Conservation (phyloP, 2,797 vertebrate genomes). For the Otus scops region DNA sequence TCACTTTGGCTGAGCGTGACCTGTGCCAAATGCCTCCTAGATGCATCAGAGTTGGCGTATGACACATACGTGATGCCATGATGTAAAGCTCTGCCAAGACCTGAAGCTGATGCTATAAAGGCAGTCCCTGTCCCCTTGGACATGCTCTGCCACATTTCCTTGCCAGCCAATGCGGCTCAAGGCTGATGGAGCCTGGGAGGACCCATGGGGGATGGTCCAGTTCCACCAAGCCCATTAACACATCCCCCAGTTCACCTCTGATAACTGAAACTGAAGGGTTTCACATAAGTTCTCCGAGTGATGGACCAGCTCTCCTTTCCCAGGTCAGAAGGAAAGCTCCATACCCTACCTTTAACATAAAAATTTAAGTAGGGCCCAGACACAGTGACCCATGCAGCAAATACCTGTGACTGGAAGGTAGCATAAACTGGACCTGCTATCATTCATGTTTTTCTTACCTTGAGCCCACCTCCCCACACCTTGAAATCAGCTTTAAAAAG, state of each 20-base stretch:
- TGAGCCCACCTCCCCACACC: neutral
- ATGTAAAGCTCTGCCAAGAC: neutral
- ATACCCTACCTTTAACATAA: neutral
- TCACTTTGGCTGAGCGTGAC: neutral
- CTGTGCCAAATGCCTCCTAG: neutral
- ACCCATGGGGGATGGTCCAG: neutral
- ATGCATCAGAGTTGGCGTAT: neutral
- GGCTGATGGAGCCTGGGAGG: neutral
- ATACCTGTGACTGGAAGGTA: fast-evolving
- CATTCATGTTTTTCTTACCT: neutral
- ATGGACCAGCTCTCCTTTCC: neutral
- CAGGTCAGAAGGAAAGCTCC: neutral
- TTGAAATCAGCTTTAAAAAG: neutral
- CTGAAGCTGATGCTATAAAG: neutral
- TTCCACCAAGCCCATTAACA: neutral
- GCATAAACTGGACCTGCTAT: neutral
- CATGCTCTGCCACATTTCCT: neutral
- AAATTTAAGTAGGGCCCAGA: neutral
- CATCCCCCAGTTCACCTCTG: neutral
- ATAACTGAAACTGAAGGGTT: neutral
- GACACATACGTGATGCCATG: neutral
- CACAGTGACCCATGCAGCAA: neutral
- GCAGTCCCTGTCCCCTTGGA: neutral
- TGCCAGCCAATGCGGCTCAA: neutral
- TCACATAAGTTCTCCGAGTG: fast-evolving